Percentiles rank a stretch among this genome's conserved stretches.
Evolutionary conservation across 2,888 invertebrate species (phyloP).

Genomic region (Pachycephus smyrnensis): DNA sequence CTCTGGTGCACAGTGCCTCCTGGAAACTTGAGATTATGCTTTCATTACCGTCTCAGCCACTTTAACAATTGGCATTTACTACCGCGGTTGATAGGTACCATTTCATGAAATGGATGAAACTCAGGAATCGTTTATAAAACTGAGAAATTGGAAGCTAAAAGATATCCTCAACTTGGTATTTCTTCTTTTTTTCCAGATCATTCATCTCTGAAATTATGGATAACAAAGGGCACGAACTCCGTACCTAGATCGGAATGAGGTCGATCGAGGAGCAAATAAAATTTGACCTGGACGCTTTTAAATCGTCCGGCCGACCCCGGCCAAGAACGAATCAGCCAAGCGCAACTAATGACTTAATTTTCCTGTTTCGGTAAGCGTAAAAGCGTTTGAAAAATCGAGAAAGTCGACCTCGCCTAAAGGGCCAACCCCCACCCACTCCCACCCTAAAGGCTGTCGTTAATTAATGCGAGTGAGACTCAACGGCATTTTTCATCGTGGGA

Average conservation of each 20-base stretch:
- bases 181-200: not conserved
- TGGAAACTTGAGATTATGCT: conserved; percentile 42
- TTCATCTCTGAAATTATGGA: not conserved
- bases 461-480: not conserved
- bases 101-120: not conserved
- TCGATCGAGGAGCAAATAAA: not conserved
- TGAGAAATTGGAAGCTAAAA: not conserved
- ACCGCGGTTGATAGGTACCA: not conserved
- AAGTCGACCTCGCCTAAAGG: not conserved
- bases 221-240: not conserved
- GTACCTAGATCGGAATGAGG: not conserved
- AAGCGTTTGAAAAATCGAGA: conserved; percentile 2
- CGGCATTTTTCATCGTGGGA: not conserved
- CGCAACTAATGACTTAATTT: not conserved
- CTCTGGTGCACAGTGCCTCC: conserved; percentile 12
- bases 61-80: conserved; percentile 42
- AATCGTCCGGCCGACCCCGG: not conserved
- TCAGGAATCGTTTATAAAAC: not conserved
- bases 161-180: not conserved
- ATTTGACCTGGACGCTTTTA: not conserved
- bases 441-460: not conserved
- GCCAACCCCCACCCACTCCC: not conserved
- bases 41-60: conserved; percentile 41
- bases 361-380: conserved; percentile 7
- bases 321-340: not conserved